Evolutionary conservation across 2,888 invertebrate species (phyloP).

Genomic region (Exephanes ischioxanthus): DNA sequence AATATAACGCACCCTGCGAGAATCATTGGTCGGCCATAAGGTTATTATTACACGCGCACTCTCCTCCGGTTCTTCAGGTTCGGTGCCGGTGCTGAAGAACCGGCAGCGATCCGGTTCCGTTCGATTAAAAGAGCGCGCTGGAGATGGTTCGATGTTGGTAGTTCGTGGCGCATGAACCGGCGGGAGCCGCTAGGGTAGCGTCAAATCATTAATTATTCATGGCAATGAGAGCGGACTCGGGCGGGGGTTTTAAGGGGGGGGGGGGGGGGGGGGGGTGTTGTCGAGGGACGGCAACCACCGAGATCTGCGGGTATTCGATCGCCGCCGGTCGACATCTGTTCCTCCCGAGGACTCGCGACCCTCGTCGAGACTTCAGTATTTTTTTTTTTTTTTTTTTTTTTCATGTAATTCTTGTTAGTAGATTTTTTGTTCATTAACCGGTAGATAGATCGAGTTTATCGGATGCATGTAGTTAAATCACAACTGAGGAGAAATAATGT

Average conservation of each 20-base stretch:
- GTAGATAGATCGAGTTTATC: neutral
- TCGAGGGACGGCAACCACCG: conserved; percentile 32
- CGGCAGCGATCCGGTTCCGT: neutral
- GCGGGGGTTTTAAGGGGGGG: conserved; percentile 26
- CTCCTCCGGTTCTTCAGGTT: conserved; percentile 25
- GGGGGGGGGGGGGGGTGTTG: neutral
- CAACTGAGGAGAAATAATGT: conserved; percentile 14
- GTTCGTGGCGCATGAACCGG: conserved; percentile 33
- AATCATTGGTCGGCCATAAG: conserved; percentile 47
- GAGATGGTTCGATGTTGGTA: conserved; percentile 23
- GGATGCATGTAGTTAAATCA: neutral
- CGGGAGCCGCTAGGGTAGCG: conserved; percentile 35
- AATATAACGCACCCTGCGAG: conserved; percentile 15
- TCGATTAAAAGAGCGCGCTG: conserved; percentile 27
- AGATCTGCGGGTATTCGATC: conserved; percentile 11
- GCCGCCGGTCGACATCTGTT: conserved; percentile 11
- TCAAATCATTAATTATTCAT: conserved; percentile 62
- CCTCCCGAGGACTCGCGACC: neutral
- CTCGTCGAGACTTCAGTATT: neutral
- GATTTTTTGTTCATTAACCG: neutral
- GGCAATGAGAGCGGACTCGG: conserved; percentile 17
- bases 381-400: neutral
- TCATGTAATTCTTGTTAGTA: neutral
- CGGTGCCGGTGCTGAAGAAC: neutral
- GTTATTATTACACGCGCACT: neutral